These are phyloP conservation scores for Vultur gryphus DNA, from an alignment of 2,797 vertebrate species.

Conservation along the genomic window DNA sequence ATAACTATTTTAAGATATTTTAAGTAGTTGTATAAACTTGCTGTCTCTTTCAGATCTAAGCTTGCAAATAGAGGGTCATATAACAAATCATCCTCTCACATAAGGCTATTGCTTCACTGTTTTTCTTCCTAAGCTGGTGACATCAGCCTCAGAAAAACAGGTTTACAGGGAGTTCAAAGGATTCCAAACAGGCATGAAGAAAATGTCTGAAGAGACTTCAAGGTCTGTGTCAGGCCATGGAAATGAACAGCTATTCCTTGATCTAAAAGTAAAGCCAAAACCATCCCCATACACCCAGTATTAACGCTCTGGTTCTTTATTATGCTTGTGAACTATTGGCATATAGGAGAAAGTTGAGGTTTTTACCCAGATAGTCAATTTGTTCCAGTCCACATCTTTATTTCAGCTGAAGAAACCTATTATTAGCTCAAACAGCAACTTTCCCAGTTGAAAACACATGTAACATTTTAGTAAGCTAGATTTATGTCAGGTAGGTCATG, in stretches of 20 bases:
- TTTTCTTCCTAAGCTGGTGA: constrained; percentile 9
- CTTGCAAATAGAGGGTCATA: not conserved
- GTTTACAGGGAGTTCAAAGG: constrained; percentile 34
- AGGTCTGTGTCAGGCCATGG: not conserved
- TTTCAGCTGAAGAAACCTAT: constrained; percentile 39
- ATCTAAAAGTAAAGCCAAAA: not conserved
- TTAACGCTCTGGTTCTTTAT: not conserved
- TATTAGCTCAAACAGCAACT: constrained; percentile 27
- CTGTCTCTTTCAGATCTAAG: not conserved
- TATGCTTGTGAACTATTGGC: not conserved
- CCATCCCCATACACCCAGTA: not conserved
- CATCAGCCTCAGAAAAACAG: constrained; percentile 8
- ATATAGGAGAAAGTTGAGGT: not conserved
- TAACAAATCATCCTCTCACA: constrained; percentile 2
- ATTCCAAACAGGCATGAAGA: constrained; percentile 38
- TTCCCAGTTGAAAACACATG: constrained; percentile 38
- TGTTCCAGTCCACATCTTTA: constrained; percentile 40
- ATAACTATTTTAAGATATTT: constrained; percentile 1
- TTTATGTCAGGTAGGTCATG: constrained; percentile 57
- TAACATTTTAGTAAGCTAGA: constrained; percentile 54
- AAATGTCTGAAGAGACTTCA: constrained; percentile 16
- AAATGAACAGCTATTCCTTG: not conserved
- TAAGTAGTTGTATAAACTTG: not conserved
- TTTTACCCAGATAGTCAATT: not conserved
- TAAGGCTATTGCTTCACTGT: not conserved